Percentiles rank a stretch among this genome's conserved stretches.
Evolutionary conservation across 2,888 invertebrate genomes (phyloP).

Genomic region (Alitta virens): DNA sequence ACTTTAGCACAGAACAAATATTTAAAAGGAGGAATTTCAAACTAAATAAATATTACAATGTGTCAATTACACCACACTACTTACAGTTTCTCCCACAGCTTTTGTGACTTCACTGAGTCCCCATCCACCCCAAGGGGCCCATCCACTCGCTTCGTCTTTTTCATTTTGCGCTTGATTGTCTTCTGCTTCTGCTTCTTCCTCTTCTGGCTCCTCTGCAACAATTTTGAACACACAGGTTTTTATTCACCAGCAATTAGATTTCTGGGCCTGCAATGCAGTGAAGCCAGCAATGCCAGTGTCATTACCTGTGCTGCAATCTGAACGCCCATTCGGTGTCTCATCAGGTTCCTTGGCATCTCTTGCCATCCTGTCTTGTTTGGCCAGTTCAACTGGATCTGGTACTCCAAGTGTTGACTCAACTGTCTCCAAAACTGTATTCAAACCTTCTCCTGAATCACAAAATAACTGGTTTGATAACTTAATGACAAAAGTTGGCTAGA

Average conservation of each 20-base stretch:
- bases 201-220: slow-evolving; percentile 7
- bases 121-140: slow-evolving; percentile 7
- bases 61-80: neutral
- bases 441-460: slow-evolving; percentile 70
- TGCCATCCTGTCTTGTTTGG: slow-evolving; percentile 39
- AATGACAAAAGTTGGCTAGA: no score
- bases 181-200: neutral
- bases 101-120: neutral
- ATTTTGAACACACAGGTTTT: no score
- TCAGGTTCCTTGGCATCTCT: slow-evolving; percentile 10
- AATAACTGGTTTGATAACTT: no score
- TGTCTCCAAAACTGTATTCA: slow-evolving; percentile 68
- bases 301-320: neutral
- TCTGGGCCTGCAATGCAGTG: no score
- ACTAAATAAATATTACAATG: no score
- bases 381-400: slow-evolving; percentile 78
- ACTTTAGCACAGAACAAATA: no score
- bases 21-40: no score
- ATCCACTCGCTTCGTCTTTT: neutral
- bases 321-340: slow-evolving; percentile 12
- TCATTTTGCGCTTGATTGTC: neutral
- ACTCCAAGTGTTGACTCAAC: slow-evolving; percentile 78
- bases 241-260: no score
- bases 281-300: neutral
- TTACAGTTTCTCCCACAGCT: neutral